Base-by-base conservation (phyloP, 2,888 invertebrate genomes). In the Criorhina ranunculi region DNA sequence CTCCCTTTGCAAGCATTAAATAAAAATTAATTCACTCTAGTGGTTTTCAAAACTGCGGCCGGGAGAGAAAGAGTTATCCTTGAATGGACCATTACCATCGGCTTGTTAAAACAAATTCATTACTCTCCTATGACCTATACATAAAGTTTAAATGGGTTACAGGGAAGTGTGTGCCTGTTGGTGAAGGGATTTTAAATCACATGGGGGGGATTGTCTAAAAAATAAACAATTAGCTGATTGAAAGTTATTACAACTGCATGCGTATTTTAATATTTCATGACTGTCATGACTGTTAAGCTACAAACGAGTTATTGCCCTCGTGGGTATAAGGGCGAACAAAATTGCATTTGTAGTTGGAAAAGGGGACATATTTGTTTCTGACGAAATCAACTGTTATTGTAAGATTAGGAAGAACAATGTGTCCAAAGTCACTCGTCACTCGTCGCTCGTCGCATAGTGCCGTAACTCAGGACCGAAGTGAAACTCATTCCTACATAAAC, bases 101-200 rank as follows among this genome's bases (percentile, higher is more conserved):
- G 49, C 44, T 33, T 59, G 42, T 17, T 9, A 67, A 55, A 59
- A 72, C 37, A 40, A 17, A 55, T 66, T 40, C 29, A 77, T 53
- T 70, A 49, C 66, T 64, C 83, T 73, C 83, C 15, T 37, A 69
- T 69, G 83, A 40, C 44, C 60, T 44, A 83, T 83, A 83, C 79
- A 79, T 69, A 72, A 77, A 66, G 17, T 77, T 82, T 82, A 82
- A 82, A 75, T 77, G 78, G 72, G 46, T 53, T 82, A 37, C 59
- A 29, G 29, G 17, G 31, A 55, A 35, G 29, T 31, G 15, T n/a
- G 12, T 4, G 24, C 11, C 2, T 49, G 12, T 7, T 15, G 12
- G 17, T 46, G 33, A 44, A 40, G 55, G 29, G n/a, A 9, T 66
- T 66, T 49, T 37, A 40, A 40, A 49, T 49, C 19, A 12, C 24